Percentiles rank a stretch among this genome's conserved stretches.
Conservation (phyloP, 1,140 invertebrate genomes). For the Halesus radiatus region DNA sequence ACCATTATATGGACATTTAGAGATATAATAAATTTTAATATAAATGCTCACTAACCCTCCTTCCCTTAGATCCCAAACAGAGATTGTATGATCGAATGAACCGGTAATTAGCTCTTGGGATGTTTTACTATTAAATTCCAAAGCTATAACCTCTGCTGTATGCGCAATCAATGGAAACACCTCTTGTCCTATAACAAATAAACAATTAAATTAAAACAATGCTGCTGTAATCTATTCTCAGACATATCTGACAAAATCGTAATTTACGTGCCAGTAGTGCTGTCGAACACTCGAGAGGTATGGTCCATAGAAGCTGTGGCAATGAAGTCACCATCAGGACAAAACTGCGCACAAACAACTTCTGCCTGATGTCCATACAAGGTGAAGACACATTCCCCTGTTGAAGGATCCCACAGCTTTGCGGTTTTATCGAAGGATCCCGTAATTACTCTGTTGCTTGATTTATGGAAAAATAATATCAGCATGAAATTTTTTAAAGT, state of each 20-base stretch:
- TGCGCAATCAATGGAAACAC: slow-evolving; percentile 76
- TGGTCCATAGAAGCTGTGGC: slow-evolving; percentile 84
- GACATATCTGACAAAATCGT: background rate
- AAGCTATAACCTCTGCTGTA: slow-evolving; percentile 80
- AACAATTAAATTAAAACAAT: slow-evolving; percentile 31
- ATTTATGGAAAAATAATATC: slow-evolving; percentile 51
- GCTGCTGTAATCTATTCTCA: background rate
- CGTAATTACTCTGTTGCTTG: slow-evolving; percentile 81
- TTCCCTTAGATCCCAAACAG: slow-evolving; percentile 81
- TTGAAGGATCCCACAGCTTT: slow-evolving; percentile 78
- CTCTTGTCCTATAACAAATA: slow-evolving; percentile 68
- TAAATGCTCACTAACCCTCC: slow-evolving; percentile 71
- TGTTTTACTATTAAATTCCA: slow-evolving; percentile 80
- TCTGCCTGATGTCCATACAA: slow-evolving; percentile 82
- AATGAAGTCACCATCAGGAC: slow-evolving; percentile 73
- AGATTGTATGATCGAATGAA: slow-evolving; percentile 83
- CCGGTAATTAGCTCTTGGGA: slow-evolving; percentile 79
- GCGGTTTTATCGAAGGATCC: slow-evolving; percentile 87
- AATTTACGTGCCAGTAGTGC: slow-evolving; percentile 68
- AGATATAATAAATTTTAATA: too few relatives aligned
- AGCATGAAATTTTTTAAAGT: background rate
- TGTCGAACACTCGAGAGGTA: slow-evolving; percentile 79
- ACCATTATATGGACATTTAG: too few relatives aligned
- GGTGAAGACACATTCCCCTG: slow-evolving; percentile 77
- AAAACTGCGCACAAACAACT: slow-evolving; percentile 80